These are phyloP conservation scores for Anoplopoma fimbria DNA, from an alignment of 2,113 vertebrate genomes.

Conservation along the genomic window DNA sequence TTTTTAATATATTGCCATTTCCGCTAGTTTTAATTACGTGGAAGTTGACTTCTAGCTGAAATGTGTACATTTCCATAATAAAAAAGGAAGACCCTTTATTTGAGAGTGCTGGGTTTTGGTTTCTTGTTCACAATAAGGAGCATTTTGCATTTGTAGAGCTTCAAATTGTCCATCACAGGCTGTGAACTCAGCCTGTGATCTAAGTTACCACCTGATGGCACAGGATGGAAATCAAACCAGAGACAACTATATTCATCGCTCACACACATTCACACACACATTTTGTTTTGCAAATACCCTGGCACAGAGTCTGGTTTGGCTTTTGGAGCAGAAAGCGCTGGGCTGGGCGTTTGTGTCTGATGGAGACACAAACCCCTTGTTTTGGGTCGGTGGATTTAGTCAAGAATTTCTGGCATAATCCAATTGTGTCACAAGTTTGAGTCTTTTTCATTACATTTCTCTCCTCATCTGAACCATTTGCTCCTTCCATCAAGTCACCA, in stretches of 20 bases:
- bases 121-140: no score
- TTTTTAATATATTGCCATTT: no score
- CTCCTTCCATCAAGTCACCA: conserved; percentile 12
- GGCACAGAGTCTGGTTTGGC: conserved; percentile 32
- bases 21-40: no score
- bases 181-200: no score
- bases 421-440: neutral
- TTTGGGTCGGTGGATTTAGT: neutral
- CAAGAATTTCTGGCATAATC: conserved; percentile 14
- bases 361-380: conserved; percentile 28
- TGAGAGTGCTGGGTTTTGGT: no score
- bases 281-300: conserved; percentile 29
- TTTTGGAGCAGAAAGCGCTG: neutral
- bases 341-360: neutral
- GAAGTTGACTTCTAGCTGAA: no score
- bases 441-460: neutral
- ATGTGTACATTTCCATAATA: no score
- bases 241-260: no score
- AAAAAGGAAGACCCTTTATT: no score
- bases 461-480: neutral
- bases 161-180: neutral
- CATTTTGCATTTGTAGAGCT: neutral
- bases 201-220: no score
- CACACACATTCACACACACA: no score
- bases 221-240: no score